These are phyloP conservation scores for Sceloporus undulatus DNA, from an alignment of 2,113 vertebrate genomes.

Conservation along the genomic window DNA sequence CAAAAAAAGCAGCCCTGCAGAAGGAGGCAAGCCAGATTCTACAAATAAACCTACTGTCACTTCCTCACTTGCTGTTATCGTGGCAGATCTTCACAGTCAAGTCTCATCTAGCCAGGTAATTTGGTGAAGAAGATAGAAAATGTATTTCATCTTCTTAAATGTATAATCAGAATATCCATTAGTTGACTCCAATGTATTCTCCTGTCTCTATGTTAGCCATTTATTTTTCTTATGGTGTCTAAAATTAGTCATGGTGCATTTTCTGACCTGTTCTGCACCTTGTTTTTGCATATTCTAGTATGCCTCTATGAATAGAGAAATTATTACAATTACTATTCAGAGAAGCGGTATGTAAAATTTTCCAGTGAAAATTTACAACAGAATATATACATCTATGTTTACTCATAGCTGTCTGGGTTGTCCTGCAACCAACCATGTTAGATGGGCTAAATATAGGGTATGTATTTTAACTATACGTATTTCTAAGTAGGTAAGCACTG, in stretches of 20 bases:
- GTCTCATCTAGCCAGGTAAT: constrained; percentile 80
- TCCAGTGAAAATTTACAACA: too few species aligned
- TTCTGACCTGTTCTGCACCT: neutral
- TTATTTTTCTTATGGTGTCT: neutral
- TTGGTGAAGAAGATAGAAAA: neutral
- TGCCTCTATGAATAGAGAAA: neutral
- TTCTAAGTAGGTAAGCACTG: too few species aligned
- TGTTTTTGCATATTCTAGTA: neutral
- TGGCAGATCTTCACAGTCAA: constrained; percentile 85
- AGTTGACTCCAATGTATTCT: too few species aligned
- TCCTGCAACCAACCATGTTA: too few species aligned
- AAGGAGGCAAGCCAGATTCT: constrained; percentile 61
- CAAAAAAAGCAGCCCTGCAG: constrained; percentile 61
- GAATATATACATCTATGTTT: too few species aligned
- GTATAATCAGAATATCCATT: too few species aligned
- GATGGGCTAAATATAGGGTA: too few species aligned
- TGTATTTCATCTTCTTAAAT: rapidly evolving
- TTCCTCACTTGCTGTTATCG: constrained; percentile 77
- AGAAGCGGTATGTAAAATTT: too few species aligned
- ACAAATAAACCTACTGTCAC: constrained; percentile 75
- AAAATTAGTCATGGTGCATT: neutral
- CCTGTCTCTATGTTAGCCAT: neutral
- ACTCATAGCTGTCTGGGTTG: too few species aligned
- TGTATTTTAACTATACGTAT: too few species aligned
- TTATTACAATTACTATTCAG: neutral